These are phyloP conservation scores for Acanthisitta chloris DNA, from an alignment of 2,113 vertebrate genomes.

Conservation along the genomic window DNA sequence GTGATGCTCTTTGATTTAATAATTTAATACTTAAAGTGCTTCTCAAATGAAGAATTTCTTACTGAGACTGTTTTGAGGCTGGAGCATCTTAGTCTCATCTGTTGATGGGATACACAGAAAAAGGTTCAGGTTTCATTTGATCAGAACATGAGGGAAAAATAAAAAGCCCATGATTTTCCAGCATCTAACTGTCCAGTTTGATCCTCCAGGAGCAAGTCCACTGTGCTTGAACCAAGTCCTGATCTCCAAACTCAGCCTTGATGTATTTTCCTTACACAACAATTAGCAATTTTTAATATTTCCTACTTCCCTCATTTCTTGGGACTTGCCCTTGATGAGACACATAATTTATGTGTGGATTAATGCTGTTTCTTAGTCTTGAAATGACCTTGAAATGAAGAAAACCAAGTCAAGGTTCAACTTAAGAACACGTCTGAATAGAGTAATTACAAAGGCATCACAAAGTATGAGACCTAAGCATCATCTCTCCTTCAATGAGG, in stretches of 20 bases:
- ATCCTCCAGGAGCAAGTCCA: neutral
- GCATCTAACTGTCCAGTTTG: neutral
- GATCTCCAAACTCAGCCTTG: neutral
- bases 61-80: neutral
- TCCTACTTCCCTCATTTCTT: neutral
- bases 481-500: neutral
- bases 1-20: conserved; percentile 17
- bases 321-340: neutral
- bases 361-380: neutral
- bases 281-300: neutral
- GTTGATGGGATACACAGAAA: neutral
- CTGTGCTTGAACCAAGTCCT: neutral
- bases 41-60: neutral
- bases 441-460: neutral
- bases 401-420: neutral
- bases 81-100: neutral
- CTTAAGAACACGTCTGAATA: neutral
- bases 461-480: neutral
- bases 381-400: neutral
- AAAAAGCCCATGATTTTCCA: neutral
- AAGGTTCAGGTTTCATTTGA: neutral
- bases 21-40: neutral
- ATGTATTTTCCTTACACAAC: neutral
- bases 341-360: fast-evolving
- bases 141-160: neutral